These are phyloP conservation scores for Camponotus vicinus DNA, from an alignment of 1,140 invertebrate species.

Conservation along the genomic window DNA sequence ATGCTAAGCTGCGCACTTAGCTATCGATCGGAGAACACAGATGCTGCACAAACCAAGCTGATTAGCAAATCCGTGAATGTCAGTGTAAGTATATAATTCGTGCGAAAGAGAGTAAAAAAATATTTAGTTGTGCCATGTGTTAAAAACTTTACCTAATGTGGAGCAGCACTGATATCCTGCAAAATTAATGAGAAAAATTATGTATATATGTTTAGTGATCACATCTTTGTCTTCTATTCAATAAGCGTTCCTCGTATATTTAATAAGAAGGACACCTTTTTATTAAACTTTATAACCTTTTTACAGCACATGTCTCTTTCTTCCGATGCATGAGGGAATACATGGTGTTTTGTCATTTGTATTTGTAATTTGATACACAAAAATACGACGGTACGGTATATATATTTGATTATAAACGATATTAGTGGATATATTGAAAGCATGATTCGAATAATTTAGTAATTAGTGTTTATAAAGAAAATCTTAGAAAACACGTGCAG, in stretches of 20 bases:
- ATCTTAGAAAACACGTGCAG: slow-evolving; percentile 39
- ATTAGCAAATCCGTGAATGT: slow-evolving; percentile 85
- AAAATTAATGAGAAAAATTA: slow-evolving; percentile 15
- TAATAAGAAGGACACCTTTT: slow-evolving; percentile 17
- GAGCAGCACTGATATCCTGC: neutral
- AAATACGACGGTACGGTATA: slow-evolving; percentile 61
- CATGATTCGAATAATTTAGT: neutral
- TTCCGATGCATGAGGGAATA: slow-evolving; percentile 63
- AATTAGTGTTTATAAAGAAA: neutral
- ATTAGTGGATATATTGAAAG: neutral
- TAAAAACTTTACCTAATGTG: slow-evolving; percentile 45
- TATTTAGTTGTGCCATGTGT: neutral
- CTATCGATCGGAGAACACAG: slow-evolving; percentile 83
- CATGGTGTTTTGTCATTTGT: slow-evolving; percentile 21
- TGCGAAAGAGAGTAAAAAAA: slow-evolving; percentile 35
- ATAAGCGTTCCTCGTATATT: slow-evolving; percentile 11
- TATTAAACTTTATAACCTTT: no score
- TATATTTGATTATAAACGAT: slow-evolving; percentile 7
- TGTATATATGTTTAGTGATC: slow-evolving; percentile 40
- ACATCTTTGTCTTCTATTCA: slow-evolving; percentile 63
- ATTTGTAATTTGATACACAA: slow-evolving; percentile 8
- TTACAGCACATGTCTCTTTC: slow-evolving; percentile 52
- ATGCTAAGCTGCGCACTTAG: slow-evolving; percentile 96
- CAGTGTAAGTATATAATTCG: slow-evolving; percentile 84
- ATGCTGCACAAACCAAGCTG: slow-evolving; percentile 77